phyloP scores from a whole-genome alignment of 2,113 vertebrate genomes.

The Mesembrinibis cayennensis region DNA sequence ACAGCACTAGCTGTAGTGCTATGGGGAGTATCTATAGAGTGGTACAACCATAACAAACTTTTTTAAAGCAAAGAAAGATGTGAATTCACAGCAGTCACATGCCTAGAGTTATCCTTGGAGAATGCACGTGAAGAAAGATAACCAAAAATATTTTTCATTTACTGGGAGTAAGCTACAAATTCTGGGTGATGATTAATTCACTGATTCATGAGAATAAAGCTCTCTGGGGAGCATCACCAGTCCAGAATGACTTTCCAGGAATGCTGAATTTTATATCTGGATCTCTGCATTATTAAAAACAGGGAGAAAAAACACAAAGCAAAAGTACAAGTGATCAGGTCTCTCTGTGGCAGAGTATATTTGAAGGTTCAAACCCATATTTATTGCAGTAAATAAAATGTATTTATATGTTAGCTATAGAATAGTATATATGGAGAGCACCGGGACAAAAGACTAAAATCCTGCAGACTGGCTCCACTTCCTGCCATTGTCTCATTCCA shows the following conservation, averaged over 20 bases:
- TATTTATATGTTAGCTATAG: background rate
- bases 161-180: background rate
- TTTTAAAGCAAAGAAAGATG: background rate
- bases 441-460: background rate
- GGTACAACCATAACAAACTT: background rate
- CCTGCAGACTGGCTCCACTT: background rate
- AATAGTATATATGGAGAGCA: background rate
- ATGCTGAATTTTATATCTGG: background rate
- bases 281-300: background rate
- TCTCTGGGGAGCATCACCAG: background rate
- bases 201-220: background rate
- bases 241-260: background rate
- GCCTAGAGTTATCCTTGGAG: background rate
- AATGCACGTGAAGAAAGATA: background rate
- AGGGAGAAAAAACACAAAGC: background rate
- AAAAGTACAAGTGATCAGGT: background rate
- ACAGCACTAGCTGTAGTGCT: background rate
- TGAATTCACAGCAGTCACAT: background rate
- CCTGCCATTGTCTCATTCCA: background rate
- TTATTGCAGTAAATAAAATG: background rate
- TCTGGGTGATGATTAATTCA: background rate
- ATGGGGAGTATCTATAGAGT: background rate
- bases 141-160: background rate
- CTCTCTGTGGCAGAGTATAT: background rate
- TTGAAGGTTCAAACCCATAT: background rate